These are phyloP conservation scores for Glyptemys insculpta DNA, from an alignment of 2,797 vertebrate genomes.

Conservation along the genomic window DNA sequence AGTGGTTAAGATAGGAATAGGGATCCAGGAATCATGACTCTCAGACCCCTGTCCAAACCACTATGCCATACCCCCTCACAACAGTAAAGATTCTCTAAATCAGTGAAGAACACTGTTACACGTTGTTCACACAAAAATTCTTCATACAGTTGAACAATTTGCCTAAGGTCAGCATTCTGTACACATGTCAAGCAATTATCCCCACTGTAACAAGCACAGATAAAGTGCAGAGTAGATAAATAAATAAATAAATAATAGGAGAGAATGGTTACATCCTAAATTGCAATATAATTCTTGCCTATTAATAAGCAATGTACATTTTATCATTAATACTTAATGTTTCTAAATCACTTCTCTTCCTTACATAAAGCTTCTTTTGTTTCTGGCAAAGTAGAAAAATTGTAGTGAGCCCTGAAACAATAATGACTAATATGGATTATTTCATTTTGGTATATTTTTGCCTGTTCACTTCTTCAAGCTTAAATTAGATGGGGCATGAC, in stretches of 20 bases:
- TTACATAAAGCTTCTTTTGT: background rate
- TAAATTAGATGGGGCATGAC: background rate
- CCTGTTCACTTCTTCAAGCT: background rate
- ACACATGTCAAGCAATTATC: background rate
- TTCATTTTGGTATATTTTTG: background rate
- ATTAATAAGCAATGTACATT: background rate
- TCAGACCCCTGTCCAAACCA: background rate
- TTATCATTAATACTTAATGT: background rate
- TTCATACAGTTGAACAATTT: background rate
- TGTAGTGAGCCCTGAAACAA: background rate
- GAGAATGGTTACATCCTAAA: background rate
- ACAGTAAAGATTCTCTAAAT: background rate
- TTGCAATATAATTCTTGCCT: background rate
- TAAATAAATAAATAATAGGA: background rate
- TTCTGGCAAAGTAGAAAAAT: background rate
- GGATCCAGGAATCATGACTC: background rate
- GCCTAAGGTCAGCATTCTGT: background rate
- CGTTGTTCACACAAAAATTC: background rate
- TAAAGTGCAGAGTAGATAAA: background rate
- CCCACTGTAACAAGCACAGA: accelerated
- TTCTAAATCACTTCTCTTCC: background rate
- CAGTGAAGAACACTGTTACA: background rate
- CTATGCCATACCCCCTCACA: background rate
- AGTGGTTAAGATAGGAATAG: background rate
- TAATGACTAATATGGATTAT: background rate